Evolutionary conservation across 2,888 invertebrate genomes (phyloP), one percentile per base, ranked within the genome.

Genomic region (Andrena marginata): DNA sequence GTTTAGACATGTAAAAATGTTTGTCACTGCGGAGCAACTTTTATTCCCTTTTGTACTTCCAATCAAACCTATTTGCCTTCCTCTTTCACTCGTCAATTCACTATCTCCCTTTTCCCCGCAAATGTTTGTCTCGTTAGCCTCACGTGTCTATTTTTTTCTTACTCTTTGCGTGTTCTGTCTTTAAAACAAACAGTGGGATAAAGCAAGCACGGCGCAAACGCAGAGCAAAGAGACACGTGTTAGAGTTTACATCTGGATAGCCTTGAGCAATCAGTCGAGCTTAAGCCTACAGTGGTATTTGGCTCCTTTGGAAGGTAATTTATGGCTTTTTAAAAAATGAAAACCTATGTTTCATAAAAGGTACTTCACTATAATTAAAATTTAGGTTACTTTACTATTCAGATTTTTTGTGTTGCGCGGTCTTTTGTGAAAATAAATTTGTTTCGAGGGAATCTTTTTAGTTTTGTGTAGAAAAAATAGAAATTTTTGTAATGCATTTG

Each of bases 21-120:
- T 23, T 23, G 20, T 56, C 56, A 56, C 56, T 26, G 23, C 10
- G 26, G 23, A 13, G 56, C 10, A 56, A 4, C 10, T 23, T 56
- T 23, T 56, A 56, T 20, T 56, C 23, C 10, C 23, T 23, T 56
- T 23, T 56, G 23, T 56, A 56, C 56, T 4, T 23, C 56, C 56
- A 56, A 56, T 56, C 56, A 56, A 56, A 56, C 56, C 26, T 56
- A 23, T 56, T 56, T 56, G 23, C 56, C 10, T 56, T 10, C 23
- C 56, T 26, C 56, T 23, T 23, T 56, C 56, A 56, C 26, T 56
- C 26, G 10, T 56, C 23, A 4, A 10, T 56, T 56, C 23, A 10
- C 56, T 10, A 8, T 56, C 23, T 26, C 56, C 26, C 23, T 56
- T 26, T 56, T 26, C 23, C 56, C 56, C 56, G 23, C 56, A 56